Percentiles rank a stretch among this genome's conserved stretches.
Conservation (phyloP, 2,888 invertebrate species). For the Amorpha juglandis region DNA sequence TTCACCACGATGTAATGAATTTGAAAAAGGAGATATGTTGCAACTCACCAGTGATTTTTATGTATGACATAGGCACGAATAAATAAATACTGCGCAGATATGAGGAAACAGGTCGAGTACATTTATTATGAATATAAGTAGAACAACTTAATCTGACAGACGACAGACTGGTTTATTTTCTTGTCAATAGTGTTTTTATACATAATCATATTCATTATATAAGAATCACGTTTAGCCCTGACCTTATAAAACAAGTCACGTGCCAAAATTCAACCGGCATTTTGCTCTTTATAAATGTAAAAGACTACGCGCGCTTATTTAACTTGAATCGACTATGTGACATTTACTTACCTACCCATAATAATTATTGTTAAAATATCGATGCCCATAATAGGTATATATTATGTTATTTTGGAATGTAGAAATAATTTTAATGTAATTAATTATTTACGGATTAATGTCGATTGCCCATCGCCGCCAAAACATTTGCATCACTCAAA, state of each 20-base stretch:
- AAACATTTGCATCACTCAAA: too few relatives aligned
- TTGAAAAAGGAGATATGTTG: not conserved
- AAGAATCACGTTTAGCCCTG: slow-evolving; percentile 15
- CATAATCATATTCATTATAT: not conserved
- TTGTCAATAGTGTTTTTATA: slow-evolving; percentile 11
- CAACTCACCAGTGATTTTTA: not conserved
- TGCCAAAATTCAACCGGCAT: not conserved
- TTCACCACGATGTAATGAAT: slow-evolving; percentile 7
- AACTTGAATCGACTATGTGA: not conserved
- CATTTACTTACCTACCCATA: not conserved
- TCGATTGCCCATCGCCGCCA: too few relatives aligned
- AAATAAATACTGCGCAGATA: slow-evolving; percentile 11
- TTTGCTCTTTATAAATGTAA: not conserved
- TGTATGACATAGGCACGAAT: not conserved
- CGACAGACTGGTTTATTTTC: slow-evolving; percentile 19
- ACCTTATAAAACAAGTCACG: slow-evolving; percentile 14
- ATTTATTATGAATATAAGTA: slow-evolving; percentile 15
- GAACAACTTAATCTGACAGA: slow-evolving; percentile 12
- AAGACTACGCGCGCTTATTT: not conserved
- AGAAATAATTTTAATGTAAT: too few relatives aligned
- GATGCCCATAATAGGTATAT: too few relatives aligned
- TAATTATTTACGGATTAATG: too few relatives aligned
- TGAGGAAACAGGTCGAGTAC: slow-evolving; percentile 8
- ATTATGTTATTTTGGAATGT: too few relatives aligned
- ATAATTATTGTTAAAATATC: not conserved